A percentile compares a stretch with the other conserved stretches of the same genome.
Evolutionary conservation across 2,113 vertebrate species (phyloP).

Genomic region (Riparia riparia): DNA sequence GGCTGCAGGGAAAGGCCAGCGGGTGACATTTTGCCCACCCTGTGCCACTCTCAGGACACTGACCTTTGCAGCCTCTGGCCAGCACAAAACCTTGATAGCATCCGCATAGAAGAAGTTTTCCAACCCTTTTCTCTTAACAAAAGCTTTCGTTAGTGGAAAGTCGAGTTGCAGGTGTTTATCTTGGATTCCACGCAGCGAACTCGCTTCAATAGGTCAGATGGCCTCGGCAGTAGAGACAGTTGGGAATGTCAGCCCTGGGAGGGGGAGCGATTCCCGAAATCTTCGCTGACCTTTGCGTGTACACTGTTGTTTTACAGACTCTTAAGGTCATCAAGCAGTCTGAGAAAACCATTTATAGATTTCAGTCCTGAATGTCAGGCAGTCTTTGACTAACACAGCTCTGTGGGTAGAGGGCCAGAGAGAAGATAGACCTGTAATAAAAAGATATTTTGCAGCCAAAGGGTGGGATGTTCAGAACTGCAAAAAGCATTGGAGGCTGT

Average conservation of each 20-base stretch:
- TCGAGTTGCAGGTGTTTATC: neutral
- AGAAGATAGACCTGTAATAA: neutral
- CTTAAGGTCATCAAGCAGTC: slow-evolving; percentile 64
- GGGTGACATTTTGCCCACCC: neutral
- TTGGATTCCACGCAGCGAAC: neutral
- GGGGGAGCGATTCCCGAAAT: slow-evolving; percentile 24
- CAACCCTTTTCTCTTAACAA: neutral
- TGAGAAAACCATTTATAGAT: slow-evolving; percentile 48
- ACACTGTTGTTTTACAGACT: slow-evolving; percentile 34
- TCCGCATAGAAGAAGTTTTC: neutral
- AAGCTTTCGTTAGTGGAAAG: neutral
- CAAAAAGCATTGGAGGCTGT: neutral
- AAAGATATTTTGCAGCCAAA: neutral
- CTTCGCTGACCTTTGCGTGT: slow-evolving; percentile 66
- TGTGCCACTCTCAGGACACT: neutral
- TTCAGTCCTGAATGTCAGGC: slow-evolving; percentile 34
- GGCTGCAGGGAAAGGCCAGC: neutral
- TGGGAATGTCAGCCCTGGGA: slow-evolving; percentile 27
- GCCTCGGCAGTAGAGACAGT: neutral
- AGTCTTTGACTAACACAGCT: neutral
- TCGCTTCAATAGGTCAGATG: neutral
- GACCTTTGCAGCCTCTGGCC: slow-evolving; percentile 37
- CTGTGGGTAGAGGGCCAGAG: neutral
- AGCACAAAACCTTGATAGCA: neutral
- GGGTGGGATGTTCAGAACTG: neutral